These are phyloP conservation scores for Tetranychus piercei DNA, from an alignment of 2,888 invertebrate species.

Conservation along the genomic window DNA sequence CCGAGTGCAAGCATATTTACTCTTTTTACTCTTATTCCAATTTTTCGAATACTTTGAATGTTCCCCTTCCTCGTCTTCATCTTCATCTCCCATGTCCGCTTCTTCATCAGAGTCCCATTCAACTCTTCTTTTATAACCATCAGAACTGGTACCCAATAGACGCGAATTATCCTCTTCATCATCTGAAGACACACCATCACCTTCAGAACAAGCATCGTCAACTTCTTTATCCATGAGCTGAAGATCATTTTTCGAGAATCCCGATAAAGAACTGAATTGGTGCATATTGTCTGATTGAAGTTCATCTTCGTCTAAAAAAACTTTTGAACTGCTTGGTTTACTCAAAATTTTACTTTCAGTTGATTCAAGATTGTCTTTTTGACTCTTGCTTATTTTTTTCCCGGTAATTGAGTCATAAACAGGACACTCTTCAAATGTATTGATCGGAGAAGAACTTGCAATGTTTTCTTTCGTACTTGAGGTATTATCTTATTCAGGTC, in stretches of 20 bases:
- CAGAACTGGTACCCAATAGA: background rate
- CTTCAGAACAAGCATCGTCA: conserved; percentile 37
- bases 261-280: conserved; percentile 54
- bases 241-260: conserved; percentile 76
- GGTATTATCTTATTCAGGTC: conserved; percentile 51
- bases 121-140: conserved; percentile 8
- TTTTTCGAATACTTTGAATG: conserved; percentile 3
- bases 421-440: conserved; percentile 18
- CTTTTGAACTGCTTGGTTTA: background rate
- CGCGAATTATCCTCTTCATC: conserved; percentile 28
- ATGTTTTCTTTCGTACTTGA: conserved; percentile 56
- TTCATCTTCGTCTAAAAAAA: conserved; percentile 6
- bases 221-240: conserved; percentile 74
- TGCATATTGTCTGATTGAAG: conserved; percentile 37
- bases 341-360: conserved; percentile 13
- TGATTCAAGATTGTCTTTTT: conserved; percentile 9
- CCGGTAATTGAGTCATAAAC: conserved; percentile 27
- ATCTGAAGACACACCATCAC: conserved; percentile 29
- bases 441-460: conserved; percentile 35
- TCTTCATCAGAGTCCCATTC: conserved; percentile 37
- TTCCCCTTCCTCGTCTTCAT: conserved; percentile 30
- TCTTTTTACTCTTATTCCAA: conserved; percentile 13
- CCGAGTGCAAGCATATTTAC: conserved; percentile 3
- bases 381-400: conserved; percentile 22
- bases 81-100: conserved; percentile 35